These are phyloP conservation scores for Halichoerus grypus DNA, from an alignment of 2,113 vertebrate genomes.

Conservation along the genomic window DNA sequence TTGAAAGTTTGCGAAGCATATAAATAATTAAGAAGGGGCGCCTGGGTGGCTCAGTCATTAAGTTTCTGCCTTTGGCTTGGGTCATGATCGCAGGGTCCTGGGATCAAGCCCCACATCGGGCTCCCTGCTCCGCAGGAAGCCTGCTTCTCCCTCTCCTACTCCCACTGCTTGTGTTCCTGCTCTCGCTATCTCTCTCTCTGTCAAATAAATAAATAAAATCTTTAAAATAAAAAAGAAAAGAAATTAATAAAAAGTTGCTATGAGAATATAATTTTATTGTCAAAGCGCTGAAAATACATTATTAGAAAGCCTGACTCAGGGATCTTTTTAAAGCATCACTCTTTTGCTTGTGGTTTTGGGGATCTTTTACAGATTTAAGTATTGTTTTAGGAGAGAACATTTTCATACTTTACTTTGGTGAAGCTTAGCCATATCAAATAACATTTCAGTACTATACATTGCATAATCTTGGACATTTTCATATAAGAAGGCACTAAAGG, in stretches of 20 bases:
- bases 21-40: neutral
- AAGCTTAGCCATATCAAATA: constrained; percentile 49
- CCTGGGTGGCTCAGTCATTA: too few relatives aligned
- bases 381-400: constrained; percentile 49
- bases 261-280: constrained; percentile 48
- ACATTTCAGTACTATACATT: constrained; percentile 66
- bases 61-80: too few relatives aligned
- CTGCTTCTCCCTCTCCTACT: too few relatives aligned
- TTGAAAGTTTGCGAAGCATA: neutral
- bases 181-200: too few relatives aligned
- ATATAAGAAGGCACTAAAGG: constrained; percentile 55
- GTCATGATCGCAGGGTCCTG: too few relatives aligned
- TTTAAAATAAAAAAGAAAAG: neutral
- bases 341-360: constrained; percentile 31
- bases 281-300: constrained; percentile 11
- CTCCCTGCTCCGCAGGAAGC: too few relatives aligned
- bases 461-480: constrained; percentile 63
- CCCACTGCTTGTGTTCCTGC: too few relatives aligned
- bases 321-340: constrained; percentile 40
- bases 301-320: constrained; percentile 41
- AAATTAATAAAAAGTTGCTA: neutral
- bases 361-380: constrained; percentile 26
- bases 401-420: constrained; percentile 56
- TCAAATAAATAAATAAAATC: too few relatives aligned
- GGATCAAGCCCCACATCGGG: too few relatives aligned